Conservation (phyloP, 2,888 invertebrate species). For the Plemyria rubiginata region DNA sequence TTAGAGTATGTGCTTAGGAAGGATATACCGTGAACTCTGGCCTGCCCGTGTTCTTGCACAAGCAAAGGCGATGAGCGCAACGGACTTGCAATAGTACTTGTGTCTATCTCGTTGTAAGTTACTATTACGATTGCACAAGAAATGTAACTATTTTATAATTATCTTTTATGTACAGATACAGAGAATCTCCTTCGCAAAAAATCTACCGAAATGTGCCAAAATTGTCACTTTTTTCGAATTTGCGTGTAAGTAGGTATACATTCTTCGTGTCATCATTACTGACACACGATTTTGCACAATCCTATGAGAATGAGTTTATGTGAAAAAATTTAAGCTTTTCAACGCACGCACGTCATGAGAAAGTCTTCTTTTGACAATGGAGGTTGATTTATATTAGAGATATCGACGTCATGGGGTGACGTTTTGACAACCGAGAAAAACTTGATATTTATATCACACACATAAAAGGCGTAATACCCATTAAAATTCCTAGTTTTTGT, state of each 20-base stretch:
- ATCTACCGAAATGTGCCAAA: not conserved
- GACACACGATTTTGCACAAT: slow-evolving; percentile 5
- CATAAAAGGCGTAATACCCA: slow-evolving; percentile 3
- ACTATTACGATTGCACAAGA: slow-evolving; percentile 6
- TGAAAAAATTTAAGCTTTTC: slow-evolving; percentile 16
- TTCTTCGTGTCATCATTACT: slow-evolving; percentile 3
- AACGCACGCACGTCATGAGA: slow-evolving; percentile 17
- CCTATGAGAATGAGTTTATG: slow-evolving; percentile 16
- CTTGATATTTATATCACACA: slow-evolving; percentile 5
- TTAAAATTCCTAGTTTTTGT: not conserved
- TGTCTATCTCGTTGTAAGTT: slow-evolving; percentile 9
- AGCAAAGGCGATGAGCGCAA: slow-evolving; percentile 23
- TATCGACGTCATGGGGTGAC: slow-evolving; percentile 8
- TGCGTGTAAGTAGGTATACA: not conserved
- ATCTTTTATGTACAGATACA: too few species aligned
- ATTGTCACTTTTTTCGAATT: not conserved
- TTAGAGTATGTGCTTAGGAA: too few species aligned
- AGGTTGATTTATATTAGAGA: slow-evolving; percentile 13
- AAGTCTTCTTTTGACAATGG: slow-evolving; percentile 21
- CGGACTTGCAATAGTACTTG: slow-evolving; percentile 14
- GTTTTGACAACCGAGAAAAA: slow-evolving; percentile 22
- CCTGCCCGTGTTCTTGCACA: slow-evolving; percentile 32
- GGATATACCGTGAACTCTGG: slow-evolving; percentile 33
- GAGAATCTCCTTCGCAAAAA: not conserved
- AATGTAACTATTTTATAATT: slow-evolving; percentile 1